A percentile compares a stretch with the other conserved stretches of the same genome.
phyloP scores from a whole-genome alignment of 2,888 invertebrate genomes.

The Adelphocoris suturalis region DNA sequence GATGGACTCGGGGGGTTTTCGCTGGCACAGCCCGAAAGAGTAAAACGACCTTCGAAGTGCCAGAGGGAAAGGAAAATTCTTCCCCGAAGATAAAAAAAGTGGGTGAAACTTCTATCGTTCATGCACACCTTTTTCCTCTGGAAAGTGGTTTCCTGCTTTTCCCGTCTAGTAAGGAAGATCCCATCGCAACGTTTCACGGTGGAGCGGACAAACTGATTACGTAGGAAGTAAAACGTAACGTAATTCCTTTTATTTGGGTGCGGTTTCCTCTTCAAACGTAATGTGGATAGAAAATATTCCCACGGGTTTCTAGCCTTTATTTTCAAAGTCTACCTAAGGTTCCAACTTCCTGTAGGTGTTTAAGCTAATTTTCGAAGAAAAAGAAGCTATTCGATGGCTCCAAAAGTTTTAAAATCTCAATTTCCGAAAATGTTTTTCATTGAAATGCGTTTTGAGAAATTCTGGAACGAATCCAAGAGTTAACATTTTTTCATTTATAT shows the following conservation, averaged over 20 bases:
- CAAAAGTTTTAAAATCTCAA: too few relatives aligned
- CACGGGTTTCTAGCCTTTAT: too few relatives aligned
- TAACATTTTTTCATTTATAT: too few relatives aligned
- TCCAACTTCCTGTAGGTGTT: too few relatives aligned
- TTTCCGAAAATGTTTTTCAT: too few relatives aligned
- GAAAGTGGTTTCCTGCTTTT: slow-evolving; percentile 12
- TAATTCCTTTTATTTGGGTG: background rate
- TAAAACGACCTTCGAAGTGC: background rate
- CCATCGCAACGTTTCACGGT: background rate
- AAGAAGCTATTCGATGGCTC: too few relatives aligned
- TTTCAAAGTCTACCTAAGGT: too few relatives aligned
- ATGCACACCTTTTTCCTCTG: background rate
- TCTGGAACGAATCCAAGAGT: too few relatives aligned
- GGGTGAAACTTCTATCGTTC: slow-evolving; percentile 4
- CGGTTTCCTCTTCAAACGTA: background rate
- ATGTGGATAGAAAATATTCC: background rate
- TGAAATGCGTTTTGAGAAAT: too few relatives aligned
- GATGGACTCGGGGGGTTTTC: background rate
- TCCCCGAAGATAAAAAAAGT: background rate
- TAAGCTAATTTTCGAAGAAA: too few relatives aligned
- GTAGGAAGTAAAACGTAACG: background rate
- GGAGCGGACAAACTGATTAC: slow-evolving; percentile 13
- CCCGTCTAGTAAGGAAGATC: slow-evolving; percentile 4
- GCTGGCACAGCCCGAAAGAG: slow-evolving; percentile 15
- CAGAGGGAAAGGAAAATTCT: background rate